Conservation (phyloP, 2,797 vertebrate genomes). For the Dromococcyx pavoninus region DNA sequence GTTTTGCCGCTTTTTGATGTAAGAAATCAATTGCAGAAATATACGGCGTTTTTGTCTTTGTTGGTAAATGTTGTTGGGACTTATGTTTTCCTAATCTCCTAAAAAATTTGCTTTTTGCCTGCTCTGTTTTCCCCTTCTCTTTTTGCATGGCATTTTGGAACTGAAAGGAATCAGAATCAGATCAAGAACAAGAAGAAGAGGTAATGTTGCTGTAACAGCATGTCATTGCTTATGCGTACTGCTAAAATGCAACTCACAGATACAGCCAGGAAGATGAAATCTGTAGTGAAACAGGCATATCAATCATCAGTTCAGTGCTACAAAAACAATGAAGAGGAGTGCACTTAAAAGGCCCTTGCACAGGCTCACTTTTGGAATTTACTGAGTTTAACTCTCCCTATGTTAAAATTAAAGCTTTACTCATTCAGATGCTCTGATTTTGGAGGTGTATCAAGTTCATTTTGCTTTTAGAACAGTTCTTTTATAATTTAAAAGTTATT, state of each 20-base stretch:
- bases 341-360: not conserved
- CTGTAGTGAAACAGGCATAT: not conserved
- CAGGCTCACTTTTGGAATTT: not conserved
- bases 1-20: not conserved
- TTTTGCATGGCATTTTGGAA: conserved; percentile 82
- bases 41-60: not conserved
- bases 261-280: not conserved
- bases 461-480: not conserved
- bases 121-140: conserved; percentile 69
- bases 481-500: not conserved
- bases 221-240: not conserved
- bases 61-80: conserved; percentile 20
- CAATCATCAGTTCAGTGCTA: not conserved
- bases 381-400: not conserved
- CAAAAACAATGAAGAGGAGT: not conserved
- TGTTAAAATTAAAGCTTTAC: not conserved
- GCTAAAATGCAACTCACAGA: not conserved
- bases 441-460: not conserved
- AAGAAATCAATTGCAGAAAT: not conserved
- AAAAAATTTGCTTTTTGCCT: conserved; percentile 72
- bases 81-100: conserved; percentile 57
- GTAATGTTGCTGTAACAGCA: conserved; percentile 79
- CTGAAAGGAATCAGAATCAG: conserved; percentile 96
- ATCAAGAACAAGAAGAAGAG: conserved; percentile 96
- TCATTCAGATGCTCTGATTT: not conserved